Evolutionary conservation across 2,113 vertebrate genomes (phyloP).

Genomic region (Conger conger): DNA sequence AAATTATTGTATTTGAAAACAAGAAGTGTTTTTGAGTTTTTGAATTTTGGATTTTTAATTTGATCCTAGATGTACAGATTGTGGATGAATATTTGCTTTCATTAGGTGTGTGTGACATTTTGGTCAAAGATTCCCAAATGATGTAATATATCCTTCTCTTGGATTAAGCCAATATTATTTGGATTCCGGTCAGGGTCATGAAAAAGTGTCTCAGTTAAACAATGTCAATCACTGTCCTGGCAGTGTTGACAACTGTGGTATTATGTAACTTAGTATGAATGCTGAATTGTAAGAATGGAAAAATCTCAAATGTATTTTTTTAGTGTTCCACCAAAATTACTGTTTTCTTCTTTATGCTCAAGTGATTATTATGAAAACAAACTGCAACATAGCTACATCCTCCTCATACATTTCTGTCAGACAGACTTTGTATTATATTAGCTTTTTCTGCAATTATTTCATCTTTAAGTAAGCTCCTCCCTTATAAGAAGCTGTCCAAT

Average conservation of each 20-base stretch:
- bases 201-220: constrained; percentile 35
- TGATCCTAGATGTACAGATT: constrained; percentile 49
- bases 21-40: constrained; percentile 49
- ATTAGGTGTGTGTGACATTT: constrained; percentile 34
- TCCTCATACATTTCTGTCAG: not conserved
- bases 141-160: constrained; percentile 56
- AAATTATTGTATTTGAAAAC: constrained; percentile 71
- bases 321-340: constrained; percentile 15
- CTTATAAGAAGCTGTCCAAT: not conserved
- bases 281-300: constrained; percentile 18
- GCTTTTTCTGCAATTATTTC: not conserved
- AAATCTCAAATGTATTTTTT: constrained; percentile 21
- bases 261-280: constrained; percentile 27
- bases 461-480: not conserved
- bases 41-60: constrained; percentile 62
- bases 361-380: not conserved
- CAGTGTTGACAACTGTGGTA: constrained; percentile 51
- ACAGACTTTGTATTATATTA: not conserved
- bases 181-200: constrained; percentile 30
- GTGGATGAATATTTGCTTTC: constrained; percentile 51
- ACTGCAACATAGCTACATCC: not conserved
- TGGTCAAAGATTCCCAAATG: constrained; percentile 41
- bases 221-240: constrained; percentile 35
- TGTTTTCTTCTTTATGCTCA: constrained; percentile 14
- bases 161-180: constrained; percentile 41